A percentile compares a stretch with the other conserved stretches of the same genome.
These are phyloP conservation scores for Pristionchus fissidentatus DNA, from an alignment of 2,888 invertebrate species.

Conservation along the genomic window DNA sequence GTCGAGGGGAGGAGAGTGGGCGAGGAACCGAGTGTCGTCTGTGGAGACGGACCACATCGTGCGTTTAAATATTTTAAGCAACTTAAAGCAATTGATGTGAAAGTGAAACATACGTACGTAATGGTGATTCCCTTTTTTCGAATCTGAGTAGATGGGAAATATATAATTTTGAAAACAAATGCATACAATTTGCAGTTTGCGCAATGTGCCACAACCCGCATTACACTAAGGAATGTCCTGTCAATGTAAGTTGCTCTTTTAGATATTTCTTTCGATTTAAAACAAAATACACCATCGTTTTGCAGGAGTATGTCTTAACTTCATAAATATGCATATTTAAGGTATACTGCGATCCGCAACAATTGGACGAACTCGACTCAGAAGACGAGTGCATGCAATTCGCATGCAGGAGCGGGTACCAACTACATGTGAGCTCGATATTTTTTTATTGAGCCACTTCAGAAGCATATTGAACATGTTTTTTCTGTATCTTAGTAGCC, in stretches of 20 bases:
- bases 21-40: slow-evolving; percentile 29
- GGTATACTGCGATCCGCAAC: slow-evolving; percentile 36
- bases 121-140: background rate
- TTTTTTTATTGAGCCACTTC: background rate
- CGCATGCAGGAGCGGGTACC: slow-evolving; percentile 40
- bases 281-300: background rate
- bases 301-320: background rate
- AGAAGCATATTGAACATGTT: background rate
- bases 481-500: background rate
- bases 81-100: too few species aligned
- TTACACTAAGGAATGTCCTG: slow-evolving; percentile 46
- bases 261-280: too few species aligned
- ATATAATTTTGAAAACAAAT: background rate
- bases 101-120: background rate
- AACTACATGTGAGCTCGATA: slow-evolving; percentile 31
- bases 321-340: background rate
- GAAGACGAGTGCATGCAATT: slow-evolving; percentile 47
- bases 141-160: background rate
- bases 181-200: slow-evolving; percentile 37
- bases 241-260: background rate
- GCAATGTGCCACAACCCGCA: slow-evolving; percentile 45
- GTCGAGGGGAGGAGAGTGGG: slow-evolving; percentile 30
- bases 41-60: slow-evolving; percentile 46
- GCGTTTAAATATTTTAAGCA: background rate
- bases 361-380: slow-evolving; percentile 41